Evolutionary conservation across 2,797 vertebrate genomes (phyloP).

Genomic region (Melanotaenia parkinsoni): DNA sequence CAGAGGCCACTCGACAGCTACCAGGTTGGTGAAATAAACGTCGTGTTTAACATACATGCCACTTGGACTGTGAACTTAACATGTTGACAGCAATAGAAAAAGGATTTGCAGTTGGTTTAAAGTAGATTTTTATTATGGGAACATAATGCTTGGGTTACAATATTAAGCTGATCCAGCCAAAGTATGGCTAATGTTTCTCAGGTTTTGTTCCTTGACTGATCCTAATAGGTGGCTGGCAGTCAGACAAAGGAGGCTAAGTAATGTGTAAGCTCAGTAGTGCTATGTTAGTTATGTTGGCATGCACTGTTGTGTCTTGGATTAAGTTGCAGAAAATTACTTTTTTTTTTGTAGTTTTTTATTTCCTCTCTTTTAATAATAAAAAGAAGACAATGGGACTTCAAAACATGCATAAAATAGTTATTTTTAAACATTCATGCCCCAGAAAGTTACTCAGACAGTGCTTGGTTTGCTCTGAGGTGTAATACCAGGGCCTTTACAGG

Average conservation of each 20-base stretch:
- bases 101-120: constrained; percentile 8
- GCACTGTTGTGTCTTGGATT: constrained; percentile 15
- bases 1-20: constrained; percentile 97
- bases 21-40: constrained; percentile 85
- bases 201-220: constrained; percentile 35
- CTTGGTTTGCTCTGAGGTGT: constrained; percentile 24
- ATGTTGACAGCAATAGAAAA: constrained; percentile 2
- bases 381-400: neutral
- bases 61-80: neutral
- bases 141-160: constrained; percentile 38
- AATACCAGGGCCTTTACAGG: constrained; percentile 30
- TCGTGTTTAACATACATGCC: neutral
- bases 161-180: constrained; percentile 40
- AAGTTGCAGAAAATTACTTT: constrained; percentile 8
- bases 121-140: constrained; percentile 30
- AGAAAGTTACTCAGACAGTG: constrained; percentile 3
- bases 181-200: constrained; percentile 29
- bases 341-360: neutral
- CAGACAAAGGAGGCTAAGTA: constrained; percentile 31
- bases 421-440: constrained; percentile 1
- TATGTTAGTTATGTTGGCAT: constrained; percentile 20
- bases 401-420: neutral
- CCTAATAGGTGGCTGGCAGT: constrained; percentile 43
- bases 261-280: constrained; percentile 40
- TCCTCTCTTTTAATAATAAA: neutral